Conservation (phyloP, 2,888 invertebrate species). For the Megamerina dolium region DNA sequence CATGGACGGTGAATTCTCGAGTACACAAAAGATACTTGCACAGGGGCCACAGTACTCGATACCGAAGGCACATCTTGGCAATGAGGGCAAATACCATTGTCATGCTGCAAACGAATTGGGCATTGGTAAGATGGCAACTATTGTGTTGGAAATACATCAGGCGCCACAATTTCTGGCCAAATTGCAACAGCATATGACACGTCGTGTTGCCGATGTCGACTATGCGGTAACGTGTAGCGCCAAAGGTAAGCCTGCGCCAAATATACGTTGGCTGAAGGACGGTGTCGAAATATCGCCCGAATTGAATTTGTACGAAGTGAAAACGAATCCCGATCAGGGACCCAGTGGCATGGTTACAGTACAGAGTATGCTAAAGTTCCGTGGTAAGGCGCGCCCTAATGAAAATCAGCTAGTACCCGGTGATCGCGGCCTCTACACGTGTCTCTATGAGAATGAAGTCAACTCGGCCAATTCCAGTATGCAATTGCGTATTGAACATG, state of each 20-base stretch:
- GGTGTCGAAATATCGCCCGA: constrained; percentile 72
- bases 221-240: constrained; percentile 79
- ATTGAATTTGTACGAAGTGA: constrained; percentile 73
- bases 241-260: constrained; percentile 80
- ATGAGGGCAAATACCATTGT: constrained; percentile 85
- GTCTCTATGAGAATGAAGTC: constrained; percentile 84
- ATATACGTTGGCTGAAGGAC: constrained; percentile 81
- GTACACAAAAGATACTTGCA: constrained; percentile 62
- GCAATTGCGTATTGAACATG: constrained; percentile 87
- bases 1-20: constrained; percentile 55
- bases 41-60: constrained; percentile 80
- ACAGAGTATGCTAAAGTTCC: constrained; percentile 74
- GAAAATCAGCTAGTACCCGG: constrained; percentile 72
- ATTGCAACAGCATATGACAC: constrained; percentile 74
- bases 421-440: constrained; percentile 82
- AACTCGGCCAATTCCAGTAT: constrained; percentile 81
- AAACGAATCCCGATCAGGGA: constrained; percentile 69
- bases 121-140: constrained; percentile 76
- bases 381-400: constrained; percentile 70
- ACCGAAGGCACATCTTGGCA: constrained; percentile 74
- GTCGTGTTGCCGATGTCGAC: constrained; percentile 70
- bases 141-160: constrained; percentile 79
- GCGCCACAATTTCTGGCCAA: constrained; percentile 79
- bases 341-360: constrained; percentile 76
- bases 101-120: constrained; percentile 87